These are phyloP conservation scores for Polyergus mexicanus DNA, from an alignment of 1,140 invertebrate species.

Conservation along the genomic window DNA sequence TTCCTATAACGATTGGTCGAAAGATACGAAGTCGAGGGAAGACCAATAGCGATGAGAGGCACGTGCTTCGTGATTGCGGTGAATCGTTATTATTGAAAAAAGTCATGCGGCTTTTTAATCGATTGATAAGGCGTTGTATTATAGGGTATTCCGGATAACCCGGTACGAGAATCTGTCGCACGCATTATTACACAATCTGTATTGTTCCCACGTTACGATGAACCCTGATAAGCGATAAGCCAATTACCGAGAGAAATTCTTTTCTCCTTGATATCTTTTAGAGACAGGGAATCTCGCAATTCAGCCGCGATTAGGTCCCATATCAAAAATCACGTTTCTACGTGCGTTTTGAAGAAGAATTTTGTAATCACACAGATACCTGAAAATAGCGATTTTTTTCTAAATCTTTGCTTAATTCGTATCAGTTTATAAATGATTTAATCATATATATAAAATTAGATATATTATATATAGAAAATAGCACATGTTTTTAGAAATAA, in stretches of 20 bases:
- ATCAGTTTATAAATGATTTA: not conserved
- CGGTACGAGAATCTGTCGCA: slow-evolving; percentile 66
- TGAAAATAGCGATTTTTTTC: slow-evolving; percentile 28
- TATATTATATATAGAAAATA: not conserved
- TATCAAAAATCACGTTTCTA: not conserved
- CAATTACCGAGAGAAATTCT: not conserved
- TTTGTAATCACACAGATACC: slow-evolving; percentile 18
- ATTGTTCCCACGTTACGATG: slow-evolving; percentile 60
- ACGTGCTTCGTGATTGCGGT: slow-evolving; percentile 10
- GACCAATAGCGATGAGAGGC: slow-evolving; percentile 6
- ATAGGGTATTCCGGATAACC: slow-evolving; percentile 3
- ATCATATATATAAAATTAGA: slow-evolving; percentile 10
- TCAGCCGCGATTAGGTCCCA: not conserved
- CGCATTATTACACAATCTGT: slow-evolving; percentile 62
- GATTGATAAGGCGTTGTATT: slow-evolving; percentile 9
- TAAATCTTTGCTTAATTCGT: not conserved
- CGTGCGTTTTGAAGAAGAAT: not conserved
- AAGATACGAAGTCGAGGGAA: slow-evolving; percentile 22
- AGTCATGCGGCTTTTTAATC: not conserved
- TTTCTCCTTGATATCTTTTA: not conserved
- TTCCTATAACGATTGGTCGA: slow-evolving; percentile 63
- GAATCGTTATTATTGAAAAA: slow-evolving; percentile 24
- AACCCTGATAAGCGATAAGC: slow-evolving; percentile 40
- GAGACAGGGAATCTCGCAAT: not conserved
- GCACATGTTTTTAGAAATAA: slow-evolving; percentile 16